These are phyloP conservation scores for Pseudopipra pipra DNA, from an alignment of 2,113 vertebrate genomes.

Conservation along the genomic window DNA sequence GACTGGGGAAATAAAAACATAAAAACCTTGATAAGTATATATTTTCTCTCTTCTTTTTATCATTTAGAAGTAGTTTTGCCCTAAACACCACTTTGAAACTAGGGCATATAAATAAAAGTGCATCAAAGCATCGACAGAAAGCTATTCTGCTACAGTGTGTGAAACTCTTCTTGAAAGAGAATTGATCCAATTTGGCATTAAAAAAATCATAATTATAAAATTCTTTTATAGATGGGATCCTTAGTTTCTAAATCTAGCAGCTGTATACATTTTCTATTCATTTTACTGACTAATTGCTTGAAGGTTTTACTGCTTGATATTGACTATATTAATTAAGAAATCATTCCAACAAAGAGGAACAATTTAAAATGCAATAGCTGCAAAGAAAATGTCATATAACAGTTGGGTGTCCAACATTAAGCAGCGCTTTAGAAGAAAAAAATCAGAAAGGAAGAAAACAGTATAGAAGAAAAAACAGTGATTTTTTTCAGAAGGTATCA, in stretches of 20 bases:
- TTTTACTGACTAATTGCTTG: background rate
- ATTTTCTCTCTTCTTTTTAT: background rate
- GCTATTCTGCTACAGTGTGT: background rate
- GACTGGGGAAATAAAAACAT: background rate
- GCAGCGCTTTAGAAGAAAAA: background rate
- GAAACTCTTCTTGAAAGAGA: background rate
- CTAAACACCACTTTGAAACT: background rate
- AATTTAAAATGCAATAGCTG: background rate
- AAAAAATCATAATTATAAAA: background rate
- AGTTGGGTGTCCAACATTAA: background rate
- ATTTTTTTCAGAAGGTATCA: background rate
- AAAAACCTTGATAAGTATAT: background rate
- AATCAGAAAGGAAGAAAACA: background rate
- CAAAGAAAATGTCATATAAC: background rate
- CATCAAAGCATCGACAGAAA: background rate
- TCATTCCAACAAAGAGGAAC: background rate
- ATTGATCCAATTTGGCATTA: background rate
- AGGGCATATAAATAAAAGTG: background rate
- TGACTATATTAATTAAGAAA: conserved; percentile 1
- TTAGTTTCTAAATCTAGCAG: background rate
- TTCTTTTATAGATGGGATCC: background rate
- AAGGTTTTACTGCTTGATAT: background rate
- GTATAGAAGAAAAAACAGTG: background rate
- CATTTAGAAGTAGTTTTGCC: background rate
- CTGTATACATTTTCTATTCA: background rate